Base-by-base conservation (phyloP, 2,113 vertebrate genomes). In the Dasyprocta punctata region DNA sequence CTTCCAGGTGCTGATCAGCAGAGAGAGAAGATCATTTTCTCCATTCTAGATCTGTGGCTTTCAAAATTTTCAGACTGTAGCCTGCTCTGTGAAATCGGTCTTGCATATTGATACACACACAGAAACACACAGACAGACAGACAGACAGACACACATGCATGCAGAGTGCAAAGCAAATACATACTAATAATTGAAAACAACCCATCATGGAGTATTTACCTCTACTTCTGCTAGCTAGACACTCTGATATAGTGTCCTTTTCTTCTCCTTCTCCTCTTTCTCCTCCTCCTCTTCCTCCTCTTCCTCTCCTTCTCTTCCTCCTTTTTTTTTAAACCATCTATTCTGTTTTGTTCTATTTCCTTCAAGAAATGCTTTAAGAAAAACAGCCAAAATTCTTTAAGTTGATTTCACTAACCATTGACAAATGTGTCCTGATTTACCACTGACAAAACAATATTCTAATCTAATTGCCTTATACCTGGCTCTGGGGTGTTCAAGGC, bases 141-240 rank as follows among this genome's bases (percentile, higher is more conserved):
- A 56, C 54, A 19, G 16, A 56, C 65, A 16, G 22, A 13, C 24
- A 20, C 60, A 13, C 41, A 22, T 13, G 7, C 65, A 41, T 33
- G 17, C 47, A 36, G 17, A 13, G 7, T 47, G 24, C 88, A 52
- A 44, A 11, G 73, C 28, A 77, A 60, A 20, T 5, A 11, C 78
- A 28, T 7, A 0, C 61, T 61, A 69, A 16, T 19, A 36, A 19
- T 47, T 7, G 41, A 63, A 84, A 71, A 58, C n/a, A 17, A 65
- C 14, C 47, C 38, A 26, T 69, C 44, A 22, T 4, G 38, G 58
- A n/a, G 2, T 60, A 4, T 28, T 56, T 33, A 12, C 38, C 3
- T 38, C 49, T 63, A 0, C 49, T 49, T 26, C 14, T 0, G 7
- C 6, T 1, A 1, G 8, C 16, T 10, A 1, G 8, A 41, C 7